phyloP scores from a whole-genome alignment of 2,888 invertebrate genomes.

The Omphaloscelis lunosa region DNA sequence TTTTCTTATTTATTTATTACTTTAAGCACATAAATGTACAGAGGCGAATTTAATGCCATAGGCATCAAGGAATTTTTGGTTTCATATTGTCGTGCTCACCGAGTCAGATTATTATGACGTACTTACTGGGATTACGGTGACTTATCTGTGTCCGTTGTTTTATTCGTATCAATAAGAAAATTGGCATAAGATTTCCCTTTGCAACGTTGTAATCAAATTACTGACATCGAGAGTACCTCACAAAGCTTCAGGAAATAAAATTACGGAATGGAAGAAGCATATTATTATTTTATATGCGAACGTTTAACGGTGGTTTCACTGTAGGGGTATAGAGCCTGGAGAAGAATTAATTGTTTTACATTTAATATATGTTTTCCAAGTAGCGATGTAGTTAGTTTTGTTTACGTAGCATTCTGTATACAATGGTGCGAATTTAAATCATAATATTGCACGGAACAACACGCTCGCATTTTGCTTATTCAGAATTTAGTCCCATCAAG shows the following conservation, averaged over 20 bases:
- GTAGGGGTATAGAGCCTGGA: background rate
- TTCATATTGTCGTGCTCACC: conserved; percentile 15
- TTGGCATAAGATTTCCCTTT: conserved; percentile 31
- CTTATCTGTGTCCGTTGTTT: conserved; percentile 33
- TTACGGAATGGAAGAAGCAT: conserved; percentile 24
- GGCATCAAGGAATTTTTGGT: background rate
- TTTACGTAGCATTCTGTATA: conserved; percentile 29
- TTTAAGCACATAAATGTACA: too few relatives aligned
- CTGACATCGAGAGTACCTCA: conserved; percentile 24
- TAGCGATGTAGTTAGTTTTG: conserved; percentile 20
- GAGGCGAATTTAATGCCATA: too few relatives aligned
- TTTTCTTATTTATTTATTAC: too few relatives aligned
- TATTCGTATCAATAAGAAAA: conserved; percentile 31
- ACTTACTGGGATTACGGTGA: conserved; percentile 10
- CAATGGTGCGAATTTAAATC: conserved; percentile 41
- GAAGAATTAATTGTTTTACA: conserved; percentile 8
- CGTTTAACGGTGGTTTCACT: conserved; percentile 22
- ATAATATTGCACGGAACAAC: conserved; percentile 53
- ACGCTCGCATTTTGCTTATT: conserved; percentile 63
- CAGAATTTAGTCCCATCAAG: conserved; percentile 64
- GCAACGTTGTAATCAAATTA: conserved; percentile 48
- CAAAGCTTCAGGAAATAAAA: conserved; percentile 36
- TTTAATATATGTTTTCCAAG: conserved; percentile 36
- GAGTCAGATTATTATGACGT: conserved; percentile 21
- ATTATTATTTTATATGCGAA: conserved; percentile 24